phyloP scores from a whole-genome alignment of 2,797 vertebrate genomes.

The Lepidocolaptes lacrymiger region DNA sequence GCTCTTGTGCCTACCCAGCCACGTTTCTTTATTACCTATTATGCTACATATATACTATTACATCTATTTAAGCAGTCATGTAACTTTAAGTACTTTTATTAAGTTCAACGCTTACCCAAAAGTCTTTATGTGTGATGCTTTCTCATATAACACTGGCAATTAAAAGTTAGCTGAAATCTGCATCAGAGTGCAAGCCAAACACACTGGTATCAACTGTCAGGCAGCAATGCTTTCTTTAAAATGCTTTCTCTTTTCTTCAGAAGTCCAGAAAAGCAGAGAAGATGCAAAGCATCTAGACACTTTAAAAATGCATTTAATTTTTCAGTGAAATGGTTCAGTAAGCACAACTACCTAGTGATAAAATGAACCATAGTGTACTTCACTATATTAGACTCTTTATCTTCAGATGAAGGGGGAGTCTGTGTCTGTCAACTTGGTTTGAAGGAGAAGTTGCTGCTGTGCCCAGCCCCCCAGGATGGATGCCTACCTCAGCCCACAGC shows the following conservation, averaged over 20 bases:
- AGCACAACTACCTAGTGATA: neutral
- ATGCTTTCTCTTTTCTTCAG: neutral
- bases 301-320: neutral
- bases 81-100: neutral
- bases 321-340: neutral
- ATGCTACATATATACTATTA: neutral
- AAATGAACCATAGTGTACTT: neutral
- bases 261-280: neutral
- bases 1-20: neutral
- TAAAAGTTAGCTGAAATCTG: neutral
- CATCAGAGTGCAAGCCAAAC: neutral
- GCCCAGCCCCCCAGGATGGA: neutral
- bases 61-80: neutral
- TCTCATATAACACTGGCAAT: neutral
- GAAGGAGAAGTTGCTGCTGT: neutral
- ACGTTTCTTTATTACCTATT: neutral
- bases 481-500: rapidly evolving
- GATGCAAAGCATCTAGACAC: neutral
- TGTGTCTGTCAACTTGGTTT: neutral
- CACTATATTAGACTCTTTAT: neutral
- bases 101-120: neutral
- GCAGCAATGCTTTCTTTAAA: neutral
- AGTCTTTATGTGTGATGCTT: neutral
- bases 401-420: neutral
- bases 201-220: neutral